Base-by-base conservation (phyloP, 2,888 invertebrate genomes). In the Thera obeliscata region DNA sequence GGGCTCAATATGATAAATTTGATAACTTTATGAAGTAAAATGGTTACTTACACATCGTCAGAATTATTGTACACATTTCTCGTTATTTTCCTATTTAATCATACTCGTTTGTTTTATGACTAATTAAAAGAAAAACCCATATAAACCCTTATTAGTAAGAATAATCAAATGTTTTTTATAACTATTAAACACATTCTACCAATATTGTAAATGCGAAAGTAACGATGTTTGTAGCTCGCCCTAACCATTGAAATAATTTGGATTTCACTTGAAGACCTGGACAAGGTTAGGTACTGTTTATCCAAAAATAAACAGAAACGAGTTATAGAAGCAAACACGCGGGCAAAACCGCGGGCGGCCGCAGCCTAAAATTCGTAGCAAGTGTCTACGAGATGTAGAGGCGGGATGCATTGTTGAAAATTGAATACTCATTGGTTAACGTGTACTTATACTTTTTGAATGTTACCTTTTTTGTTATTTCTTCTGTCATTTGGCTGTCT, bases 31-130 rank as follows among this genome's bases (percentile, higher is more conserved):
- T 22, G 2, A 50, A 22, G 3, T n/a, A 12, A 22, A 50, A 22
- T 36, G 2, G 38, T 22, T 74, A 86, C 86, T 85, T 72, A 87
- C 86, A 78, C 61, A 81, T 46, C 22, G 76, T 64, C 64, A 69
- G n/a, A 58, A 70, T 64, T 61, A 78, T 43, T 74, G 76, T 72
- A 75, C 72, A 78, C 82, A 80, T 84, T 80, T 81, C 69, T 72
- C 77, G 79, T 80, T 57, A 50, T 70, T 64, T 72, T 63, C 59
- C 69, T 46, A 52, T 9, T 63, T 55, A 58, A 54, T 50, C 62
- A 62, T 65, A 56, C 33, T 55, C 62, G n/a, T 49, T 48, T 54
- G n/a, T 9, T 22, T 49, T 7, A 46, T 12, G 38, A 35, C 9
- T 43, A 49, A 9, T 43, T 54, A 57, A 46, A 43, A 33, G 22